phyloP scores from a whole-genome alignment of 2,888 invertebrate species.

The Sturmia bella region DNA sequence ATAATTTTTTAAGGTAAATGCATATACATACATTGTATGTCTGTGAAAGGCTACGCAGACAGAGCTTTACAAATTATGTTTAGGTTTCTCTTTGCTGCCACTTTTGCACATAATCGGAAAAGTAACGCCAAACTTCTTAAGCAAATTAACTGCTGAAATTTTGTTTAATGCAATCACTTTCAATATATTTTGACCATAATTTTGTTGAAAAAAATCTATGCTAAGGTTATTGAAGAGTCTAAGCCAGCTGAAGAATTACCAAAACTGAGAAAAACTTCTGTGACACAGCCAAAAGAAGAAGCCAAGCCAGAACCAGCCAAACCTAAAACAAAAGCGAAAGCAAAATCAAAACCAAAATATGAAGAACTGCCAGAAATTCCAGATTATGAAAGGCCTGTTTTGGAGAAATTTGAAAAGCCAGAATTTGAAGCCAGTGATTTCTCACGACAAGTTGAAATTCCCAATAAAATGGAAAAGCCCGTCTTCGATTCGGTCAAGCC shows the following conservation, averaged over 20 bases:
- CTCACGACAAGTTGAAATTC: constrained; percentile 78
- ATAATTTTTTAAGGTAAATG: no score
- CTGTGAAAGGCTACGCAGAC: no score
- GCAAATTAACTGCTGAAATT: no score
- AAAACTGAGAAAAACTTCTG: constrained; percentile 79
- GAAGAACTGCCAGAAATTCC: constrained; percentile 86
- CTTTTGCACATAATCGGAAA: neutral
- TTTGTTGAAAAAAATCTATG: constrained; percentile 22
- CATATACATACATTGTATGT: no score
- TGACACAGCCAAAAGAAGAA: constrained; percentile 77
- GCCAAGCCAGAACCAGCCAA: constrained; percentile 76
- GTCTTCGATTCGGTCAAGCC: constrained; percentile 74
- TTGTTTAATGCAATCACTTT: no score
- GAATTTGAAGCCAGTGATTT: constrained; percentile 83
- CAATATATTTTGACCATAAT: neutral
- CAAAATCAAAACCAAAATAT: constrained; percentile 81
- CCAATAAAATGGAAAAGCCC: constrained; percentile 79
- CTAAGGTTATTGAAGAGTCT: constrained; percentile 77
- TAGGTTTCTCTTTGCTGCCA: neutral
- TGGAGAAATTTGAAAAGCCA: constrained; percentile 86
- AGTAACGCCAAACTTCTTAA: no score
- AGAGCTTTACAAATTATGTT: no score
- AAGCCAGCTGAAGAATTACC: constrained; percentile 78
- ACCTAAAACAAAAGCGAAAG: constrained; percentile 77
- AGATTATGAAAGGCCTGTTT: constrained; percentile 89